These are phyloP conservation scores for human DNA, from an alignment of 2,113 vertebrate genomes.

Conservation along the genomic window DNA sequence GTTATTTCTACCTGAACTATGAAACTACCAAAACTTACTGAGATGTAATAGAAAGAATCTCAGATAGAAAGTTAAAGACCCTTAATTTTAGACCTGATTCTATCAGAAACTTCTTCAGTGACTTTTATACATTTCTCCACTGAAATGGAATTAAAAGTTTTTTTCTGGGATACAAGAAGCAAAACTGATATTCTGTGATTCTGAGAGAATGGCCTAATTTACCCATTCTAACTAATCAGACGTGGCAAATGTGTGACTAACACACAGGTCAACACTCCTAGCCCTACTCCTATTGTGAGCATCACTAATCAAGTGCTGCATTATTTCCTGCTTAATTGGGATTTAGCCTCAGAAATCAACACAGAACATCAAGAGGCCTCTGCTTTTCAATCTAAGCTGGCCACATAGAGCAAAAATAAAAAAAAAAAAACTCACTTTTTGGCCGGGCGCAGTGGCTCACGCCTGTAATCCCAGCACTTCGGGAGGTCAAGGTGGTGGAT, in stretches of 20 bases:
- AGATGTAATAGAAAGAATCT: background rate
- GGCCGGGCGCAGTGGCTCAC: fast-evolving
- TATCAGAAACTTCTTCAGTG: background rate
- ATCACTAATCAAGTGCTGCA: background rate
- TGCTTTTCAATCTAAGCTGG: background rate
- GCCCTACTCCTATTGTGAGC: background rate
- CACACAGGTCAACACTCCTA: background rate
- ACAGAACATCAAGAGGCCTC: background rate
- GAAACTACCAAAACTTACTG: background rate
- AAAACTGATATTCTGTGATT: background rate
- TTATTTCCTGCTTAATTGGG: background rate
- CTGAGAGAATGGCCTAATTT: background rate
- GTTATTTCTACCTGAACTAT: background rate
- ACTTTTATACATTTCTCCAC: background rate
- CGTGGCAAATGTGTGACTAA: background rate
- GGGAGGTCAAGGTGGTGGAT: too few species aligned
- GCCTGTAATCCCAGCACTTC: too few species aligned
- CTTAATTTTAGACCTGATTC: background rate
- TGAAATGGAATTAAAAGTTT: background rate
- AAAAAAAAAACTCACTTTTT: too few species aligned
- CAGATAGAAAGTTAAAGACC: background rate
- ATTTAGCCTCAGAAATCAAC: background rate
- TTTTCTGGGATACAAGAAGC: background rate
- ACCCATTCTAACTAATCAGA: background rate
- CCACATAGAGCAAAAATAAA: background rate